Evolutionary conservation across 37 sponge, comb jelly and placozoan genomes (phyloP).

Genomic region (Spongilla lacustris): DNA sequence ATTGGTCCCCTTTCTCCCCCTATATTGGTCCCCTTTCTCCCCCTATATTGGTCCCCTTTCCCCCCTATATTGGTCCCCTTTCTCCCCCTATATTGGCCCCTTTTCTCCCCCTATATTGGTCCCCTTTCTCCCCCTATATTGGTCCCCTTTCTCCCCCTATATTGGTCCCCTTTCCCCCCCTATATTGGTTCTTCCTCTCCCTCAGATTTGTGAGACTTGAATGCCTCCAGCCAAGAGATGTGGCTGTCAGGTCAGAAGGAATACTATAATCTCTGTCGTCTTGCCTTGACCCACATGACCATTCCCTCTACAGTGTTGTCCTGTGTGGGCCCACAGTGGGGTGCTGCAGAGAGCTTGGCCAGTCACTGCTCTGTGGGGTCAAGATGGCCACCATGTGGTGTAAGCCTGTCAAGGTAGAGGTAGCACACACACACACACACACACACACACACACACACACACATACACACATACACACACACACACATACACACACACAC

Average conservation of each 20-base stretch:
- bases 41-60: too few species aligned
- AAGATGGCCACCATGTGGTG: not conserved
- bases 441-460: conserved; percentile 15
- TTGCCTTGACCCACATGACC: not conserved
- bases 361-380: not conserved
- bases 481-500: conserved; percentile 16
- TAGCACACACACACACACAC: conserved; percentile 8
- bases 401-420: not conserved
- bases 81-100: too few species aligned
- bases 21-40: not conserved
- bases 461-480: conserved; percentile 11
- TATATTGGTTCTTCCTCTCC: not conserved
- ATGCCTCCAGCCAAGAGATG: not conserved
- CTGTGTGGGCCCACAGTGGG: conserved; percentile 40
- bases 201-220: conserved; percentile 2
- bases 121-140: too few species aligned
- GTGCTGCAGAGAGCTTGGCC: conserved; percentile 21
- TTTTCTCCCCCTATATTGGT: too few species aligned
- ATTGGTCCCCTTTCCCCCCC: not conserved
- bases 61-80: too few species aligned
- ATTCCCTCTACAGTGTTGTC: not conserved
- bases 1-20: not conserved
- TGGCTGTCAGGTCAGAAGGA: not conserved
- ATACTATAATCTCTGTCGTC: not conserved
- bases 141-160: not conserved